Conservation (phyloP, 2,888 invertebrate species). For the Drosophila multiciliata region DNA sequence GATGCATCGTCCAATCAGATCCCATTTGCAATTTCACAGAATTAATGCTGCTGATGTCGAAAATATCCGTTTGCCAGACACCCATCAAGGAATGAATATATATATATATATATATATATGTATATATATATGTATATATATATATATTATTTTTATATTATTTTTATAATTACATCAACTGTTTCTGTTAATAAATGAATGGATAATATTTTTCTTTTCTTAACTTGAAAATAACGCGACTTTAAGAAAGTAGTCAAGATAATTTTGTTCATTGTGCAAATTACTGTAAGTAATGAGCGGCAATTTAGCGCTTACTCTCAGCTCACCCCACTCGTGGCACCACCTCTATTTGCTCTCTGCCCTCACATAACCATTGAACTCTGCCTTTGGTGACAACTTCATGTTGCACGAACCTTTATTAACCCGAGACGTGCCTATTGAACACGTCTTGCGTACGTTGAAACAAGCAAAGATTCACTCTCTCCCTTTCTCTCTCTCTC, state of each 20-base stretch:
- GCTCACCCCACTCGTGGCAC: not conserved
- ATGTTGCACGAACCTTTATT: conserved; percentile 37
- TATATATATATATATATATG: not conserved
- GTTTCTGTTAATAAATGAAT: not conserved
- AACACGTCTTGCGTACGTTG: conserved; percentile 11
- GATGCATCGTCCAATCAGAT: conserved; percentile 38
- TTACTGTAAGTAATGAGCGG: conserved; percentile 14
- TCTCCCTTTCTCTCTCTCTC: not conserved
- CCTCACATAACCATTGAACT: too few relatives aligned
- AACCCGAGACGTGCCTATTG: conserved; percentile 36
- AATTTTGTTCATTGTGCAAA: conserved; percentile 10
- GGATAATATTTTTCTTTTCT: not conserved
- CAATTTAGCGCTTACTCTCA: conserved; percentile 13
- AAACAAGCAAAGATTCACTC: not conserved
- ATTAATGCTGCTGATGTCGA: not conserved
- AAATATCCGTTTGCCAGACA: too few relatives aligned
- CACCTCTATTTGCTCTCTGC: not conserved
- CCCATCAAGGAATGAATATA: too few relatives aligned
- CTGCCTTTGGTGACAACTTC: conserved; percentile 28
- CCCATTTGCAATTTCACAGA: conserved; percentile 13
- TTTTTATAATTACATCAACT: not conserved
- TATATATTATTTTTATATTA: too few relatives aligned
- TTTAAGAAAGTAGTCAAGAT: not conserved
- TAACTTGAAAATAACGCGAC: not conserved
- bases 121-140: not conserved